Percentiles rank a stretch among this genome's conserved stretches.
Conservation (phyloP, 2,797 vertebrate genomes). For the Emydoidea blandingii region DNA sequence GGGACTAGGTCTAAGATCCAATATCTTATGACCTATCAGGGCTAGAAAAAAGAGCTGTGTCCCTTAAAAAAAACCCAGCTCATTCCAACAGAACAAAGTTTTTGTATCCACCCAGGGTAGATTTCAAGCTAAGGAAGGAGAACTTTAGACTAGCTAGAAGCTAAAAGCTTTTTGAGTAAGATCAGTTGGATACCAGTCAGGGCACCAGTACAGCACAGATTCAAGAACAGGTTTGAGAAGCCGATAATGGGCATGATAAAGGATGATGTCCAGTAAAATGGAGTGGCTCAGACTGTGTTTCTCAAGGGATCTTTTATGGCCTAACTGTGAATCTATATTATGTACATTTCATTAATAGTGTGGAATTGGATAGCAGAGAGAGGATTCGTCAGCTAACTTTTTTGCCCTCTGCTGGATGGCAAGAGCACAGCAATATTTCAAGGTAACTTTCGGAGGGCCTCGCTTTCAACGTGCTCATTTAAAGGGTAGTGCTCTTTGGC, state of each 20-base stretch:
- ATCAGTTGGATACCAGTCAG: not conserved
- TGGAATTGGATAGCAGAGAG: not conserved
- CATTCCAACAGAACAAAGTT: not conserved
- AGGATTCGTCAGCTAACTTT: not conserved
- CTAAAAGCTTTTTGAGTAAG: not conserved
- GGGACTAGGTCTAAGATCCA: not conserved
- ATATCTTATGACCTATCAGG: not conserved
- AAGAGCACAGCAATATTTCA: not conserved
- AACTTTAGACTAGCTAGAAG: not conserved
- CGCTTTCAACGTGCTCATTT: not conserved
- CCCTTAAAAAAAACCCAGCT: not conserved
- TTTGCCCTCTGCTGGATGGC: slow-evolving; percentile 60
- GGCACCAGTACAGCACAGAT: not conserved
- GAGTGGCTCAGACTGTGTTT: not conserved
- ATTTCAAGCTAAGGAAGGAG: not conserved
- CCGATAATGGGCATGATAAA: not conserved
- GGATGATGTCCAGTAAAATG: not conserved
- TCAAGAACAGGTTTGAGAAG: not conserved
- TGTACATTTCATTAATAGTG: not conserved
- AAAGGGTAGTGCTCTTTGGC: not conserved
- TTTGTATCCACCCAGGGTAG: not conserved
- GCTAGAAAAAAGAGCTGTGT: not conserved
- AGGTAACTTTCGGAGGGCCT: not conserved
- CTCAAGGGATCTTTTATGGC: not conserved
- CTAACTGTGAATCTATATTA: not conserved